Percentiles rank a stretch among this genome's conserved stretches.
These are phyloP conservation scores for Parapristionchus giblindavisi DNA, from an alignment of 2,888 invertebrate genomes.

Conservation along the genomic window DNA sequence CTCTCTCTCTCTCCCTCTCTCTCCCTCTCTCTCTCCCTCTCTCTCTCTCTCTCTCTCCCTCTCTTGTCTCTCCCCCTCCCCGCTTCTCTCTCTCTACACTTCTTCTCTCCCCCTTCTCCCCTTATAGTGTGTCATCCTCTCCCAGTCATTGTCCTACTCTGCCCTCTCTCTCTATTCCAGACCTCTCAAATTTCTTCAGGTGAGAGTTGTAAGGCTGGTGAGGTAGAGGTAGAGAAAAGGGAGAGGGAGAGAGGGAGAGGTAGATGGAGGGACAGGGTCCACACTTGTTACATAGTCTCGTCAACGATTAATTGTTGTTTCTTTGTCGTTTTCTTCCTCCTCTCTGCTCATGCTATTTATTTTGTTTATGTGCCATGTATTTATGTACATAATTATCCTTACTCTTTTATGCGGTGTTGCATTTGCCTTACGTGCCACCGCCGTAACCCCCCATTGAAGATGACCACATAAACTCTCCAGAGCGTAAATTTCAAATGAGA, in stretches of 20 bases:
- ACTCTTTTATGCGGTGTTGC: not conserved
- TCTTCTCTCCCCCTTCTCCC: not conserved
- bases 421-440: too few species aligned
- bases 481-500: too few species aligned
- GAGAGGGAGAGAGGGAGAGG: constrained; percentile 5
- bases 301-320: not conserved
- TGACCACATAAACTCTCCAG: too few species aligned
- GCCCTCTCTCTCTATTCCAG: not conserved
- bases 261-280: not conserved
- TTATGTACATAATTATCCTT: not conserved
- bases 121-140: not conserved
- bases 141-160: not conserved
- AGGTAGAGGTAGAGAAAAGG: not conserved
- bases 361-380: not conserved
- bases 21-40: not conserved
- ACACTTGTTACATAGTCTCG: too few species aligned
- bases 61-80: constrained; percentile 28
- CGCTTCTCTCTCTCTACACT: constrained; percentile 7
- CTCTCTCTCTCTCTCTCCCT: constrained; percentile 30
- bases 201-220: not conserved
- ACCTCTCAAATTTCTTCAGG: not conserved
- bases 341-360: not conserved
- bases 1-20: not conserved
- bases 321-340: not conserved
- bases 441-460: too few species aligned